Base-by-base conservation (phyloP, 2,888 invertebrate genomes). In the Rutpela maculata region DNA sequence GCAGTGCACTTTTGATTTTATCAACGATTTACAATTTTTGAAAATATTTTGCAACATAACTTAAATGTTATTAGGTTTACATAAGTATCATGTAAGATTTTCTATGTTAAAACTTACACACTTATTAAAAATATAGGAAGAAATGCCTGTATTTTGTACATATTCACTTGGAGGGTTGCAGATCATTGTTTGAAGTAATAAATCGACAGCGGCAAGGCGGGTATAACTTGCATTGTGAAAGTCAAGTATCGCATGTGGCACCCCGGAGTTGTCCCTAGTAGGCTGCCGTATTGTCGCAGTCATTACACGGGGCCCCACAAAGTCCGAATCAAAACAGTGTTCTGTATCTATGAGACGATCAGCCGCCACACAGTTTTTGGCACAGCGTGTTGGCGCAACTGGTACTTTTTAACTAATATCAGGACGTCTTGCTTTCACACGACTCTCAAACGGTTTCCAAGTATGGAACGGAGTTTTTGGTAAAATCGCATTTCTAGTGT, bases 241-340 rank as follows among this genome's bases (percentile, higher is more conserved):
- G 82, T 83, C 81, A 81, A 83, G 83, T 83, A 83, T 82, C 83
- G 82, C 82, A 84, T 84, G 84, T 81, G 83, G 75, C 81, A 76
- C 81, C 84, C 84, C 56, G 66, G 62, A 57, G 80, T 59, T 79
- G 77, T 77, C 80, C 80, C 62, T 76, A 56, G 73, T 76, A 72
- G 78, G 79, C 78, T 79, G 77, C 79, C 67, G 74, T 78, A 83
- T 84, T 84, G 84, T 84, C 83, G 80, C 80, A 78, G 78, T 78
- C 81, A 84, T 84, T 84, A 84, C 83, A 84, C 81, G 81, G 71
- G 73, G 79, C 79, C 83, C 80, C 82, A 81, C 82, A 78, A 77
- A 69, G 83, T 68, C 76, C 79, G 67, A 77, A 82, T 84, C 84
- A 84, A 79, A 84, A 84, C 83, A 84, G 68, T 72, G 79, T 65